Evolutionary conservation across 2,888 invertebrate genomes (phyloP).

Genomic region (Selenia dentaria): DNA sequence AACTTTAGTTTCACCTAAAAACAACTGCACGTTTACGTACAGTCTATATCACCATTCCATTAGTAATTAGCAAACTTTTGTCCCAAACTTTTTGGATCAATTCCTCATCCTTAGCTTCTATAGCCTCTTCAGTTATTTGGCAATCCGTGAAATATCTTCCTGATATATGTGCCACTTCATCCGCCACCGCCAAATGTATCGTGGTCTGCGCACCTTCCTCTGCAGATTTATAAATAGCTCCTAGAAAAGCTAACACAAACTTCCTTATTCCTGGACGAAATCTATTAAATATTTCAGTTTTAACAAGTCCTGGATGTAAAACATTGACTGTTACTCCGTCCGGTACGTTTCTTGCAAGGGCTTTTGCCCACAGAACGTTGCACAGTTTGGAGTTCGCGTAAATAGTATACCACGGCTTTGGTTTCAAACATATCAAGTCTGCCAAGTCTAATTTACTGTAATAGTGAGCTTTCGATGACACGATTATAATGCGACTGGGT

Average conservation of each 20-base stretch:
- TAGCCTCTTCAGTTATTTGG: conserved; percentile 79
- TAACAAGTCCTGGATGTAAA: conserved; percentile 93
- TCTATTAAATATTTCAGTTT: conserved; percentile 90
- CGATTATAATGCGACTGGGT: conserved; percentile 71
- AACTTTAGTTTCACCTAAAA: no score
- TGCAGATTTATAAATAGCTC: conserved; percentile 87
- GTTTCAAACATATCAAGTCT: conserved; percentile 39
- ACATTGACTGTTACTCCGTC: conserved; percentile 90
- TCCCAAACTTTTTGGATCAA: conserved; percentile 92
- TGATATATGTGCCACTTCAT: conserved; percentile 87
- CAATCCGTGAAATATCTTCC: conserved; percentile 93
- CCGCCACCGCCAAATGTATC: conserved; percentile 89
- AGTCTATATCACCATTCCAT: conserved; percentile 1
- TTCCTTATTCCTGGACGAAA: conserved; percentile 69
- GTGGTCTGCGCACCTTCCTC: conserved; percentile 92
- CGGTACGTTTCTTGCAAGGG: conserved; percentile 62
- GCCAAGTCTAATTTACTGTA: conserved; percentile 76
- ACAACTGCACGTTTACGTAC: no score
- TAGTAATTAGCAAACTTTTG: conserved; percentile 47
- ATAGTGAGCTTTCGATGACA: conserved; percentile 63
- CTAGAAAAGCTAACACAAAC: conserved; percentile 80
- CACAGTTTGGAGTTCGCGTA: conserved; percentile 72
- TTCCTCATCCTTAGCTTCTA: conserved; percentile 84
- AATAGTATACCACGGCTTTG: conserved; percentile 62
- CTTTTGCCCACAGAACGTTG: conserved; percentile 67